Evolutionary conservation across 2,113 vertebrate genomes (phyloP), one percentile per base, ranked within the genome.

Genomic region (Eudyptes chrysolophus): DNA sequence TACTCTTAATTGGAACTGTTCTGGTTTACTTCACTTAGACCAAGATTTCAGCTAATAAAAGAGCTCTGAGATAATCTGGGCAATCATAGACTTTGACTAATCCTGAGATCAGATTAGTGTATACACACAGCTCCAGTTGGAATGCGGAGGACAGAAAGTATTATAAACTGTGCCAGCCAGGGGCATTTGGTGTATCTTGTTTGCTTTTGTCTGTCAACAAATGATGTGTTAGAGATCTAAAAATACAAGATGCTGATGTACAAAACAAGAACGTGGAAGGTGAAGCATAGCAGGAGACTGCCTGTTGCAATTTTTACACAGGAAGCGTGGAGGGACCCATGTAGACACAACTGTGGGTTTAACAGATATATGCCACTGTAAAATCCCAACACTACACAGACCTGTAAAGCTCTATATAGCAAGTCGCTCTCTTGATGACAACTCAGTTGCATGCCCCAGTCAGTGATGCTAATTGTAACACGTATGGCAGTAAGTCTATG

Each of bases 301-400:
- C 48, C 38, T 87, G 24, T 8, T 27, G 27, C 24, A 36, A 1
- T 42, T 58, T 40, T 46, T 68, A 8, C 10, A 6, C 6, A 13
- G 51, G 18, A 74, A 69, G 20, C 9, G 9, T 60, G n/a, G 64
- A 27, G 72, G 40, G 36, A 74, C 27, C 60, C 38, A 25, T 34
- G 46, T 3, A 65, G 61, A 19, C 26, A 34, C 26, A 55, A 13
- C 17, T 58, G 12, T n/a, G 75, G 26, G 5, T 82, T 46, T 81
- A 0, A 36, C 11, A n/a, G 34, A 14, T 74, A 2, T 6, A 2
- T 18, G 46, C 9, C 22, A 38, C 65, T 2, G 1, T 54, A 13
- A 74, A 81, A 79, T 20, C 48, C 30, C 48, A 29, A 13, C 13
- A 42, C 25, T 16, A 29, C 40, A 3, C n/a, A 61, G 38, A 7